Evolutionary conservation across 1,140 invertebrate genomes (phyloP), one percentile per base, ranked within the genome.

Genomic region (Drosophila kurseongensis): DNA sequence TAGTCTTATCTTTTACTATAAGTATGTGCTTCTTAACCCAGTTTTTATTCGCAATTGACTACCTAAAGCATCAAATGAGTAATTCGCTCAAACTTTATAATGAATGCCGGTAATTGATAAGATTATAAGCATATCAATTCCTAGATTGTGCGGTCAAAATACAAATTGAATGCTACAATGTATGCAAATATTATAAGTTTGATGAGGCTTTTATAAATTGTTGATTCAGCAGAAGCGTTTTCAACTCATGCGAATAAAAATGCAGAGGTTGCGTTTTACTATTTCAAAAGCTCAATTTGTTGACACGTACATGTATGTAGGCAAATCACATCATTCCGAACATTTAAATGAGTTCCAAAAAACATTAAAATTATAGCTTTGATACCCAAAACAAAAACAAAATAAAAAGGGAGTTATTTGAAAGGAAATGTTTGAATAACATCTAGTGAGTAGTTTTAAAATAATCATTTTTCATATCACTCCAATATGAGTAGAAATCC

Each of bases 1-100:
- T 50, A 57, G 47, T 69, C 67, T 71, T 68, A 71, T 71, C 67
- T 36, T n/a, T 2, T 0, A 13, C 23, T 13, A 12, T 32, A 36
- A 48, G 18, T 36, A 13, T 35, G 36, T 7, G 29, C 29, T n/a
- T 1, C 5, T n/a, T 44, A 29, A 18, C 35, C 27, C 16, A 36
- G 27, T 41, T 67, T 48, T 2, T 13, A 18, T 41, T 29, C 10
- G 10, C 16, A 40, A 14, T 18, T 16, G 27, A 18, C 38, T 44
- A 10, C 50, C 27, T 23, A 44, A 27, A 47, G 51, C 51, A 41
- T 71, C n/a, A n/a, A 57, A 27, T 12, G 9, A 0, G 23, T 23
- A 23, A 4, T 23, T 23, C 3, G 23, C 3, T 23, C 29, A 5
- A 23, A 23, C 14, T 7, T 58, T 42, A 23, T 36, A 35, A 14